A percentile compares a stretch with the other conserved stretches of the same genome.
Conservation (phyloP, 2,113 vertebrate species). For the Herpailurus yagouaroundi region DNA sequence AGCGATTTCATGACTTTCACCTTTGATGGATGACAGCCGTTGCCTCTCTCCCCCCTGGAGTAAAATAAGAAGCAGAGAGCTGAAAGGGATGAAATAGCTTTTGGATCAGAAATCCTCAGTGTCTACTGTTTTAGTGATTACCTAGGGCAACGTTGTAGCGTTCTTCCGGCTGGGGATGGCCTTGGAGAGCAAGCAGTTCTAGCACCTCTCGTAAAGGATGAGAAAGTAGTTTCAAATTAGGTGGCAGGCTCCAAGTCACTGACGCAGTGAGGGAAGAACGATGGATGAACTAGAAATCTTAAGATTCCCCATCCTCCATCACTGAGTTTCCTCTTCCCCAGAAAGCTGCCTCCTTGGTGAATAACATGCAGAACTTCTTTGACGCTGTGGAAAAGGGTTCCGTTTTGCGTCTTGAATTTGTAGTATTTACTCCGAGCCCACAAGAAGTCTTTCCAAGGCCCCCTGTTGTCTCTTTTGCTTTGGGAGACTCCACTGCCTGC, state of each 20-base stretch:
- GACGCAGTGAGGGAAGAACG: not conserved
- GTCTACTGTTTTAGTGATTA: slow-evolving; percentile 51
- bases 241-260: not conserved
- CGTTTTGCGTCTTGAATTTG: not conserved
- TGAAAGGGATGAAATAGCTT: slow-evolving; percentile 68
- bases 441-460: not conserved
- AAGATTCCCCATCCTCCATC: not conserved
- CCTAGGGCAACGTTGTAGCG: not conserved
- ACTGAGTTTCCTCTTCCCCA: not conserved
- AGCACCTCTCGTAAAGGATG: not conserved
- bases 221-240: not conserved
- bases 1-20: slow-evolving; percentile 76
- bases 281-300: not conserved
- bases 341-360: not conserved
- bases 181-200: not conserved
- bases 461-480: not conserved
- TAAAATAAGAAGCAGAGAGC: slow-evolving; percentile 70
- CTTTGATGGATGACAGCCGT: slow-evolving; percentile 74
- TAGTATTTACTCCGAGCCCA: not conserved
- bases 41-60: slow-evolving; percentile 31
- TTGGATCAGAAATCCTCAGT: slow-evolving; percentile 15
- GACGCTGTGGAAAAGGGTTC: not conserved
- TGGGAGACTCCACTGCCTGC: not conserved
- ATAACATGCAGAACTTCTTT: not conserved
- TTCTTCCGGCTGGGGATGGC: not conserved